Percentiles rank a stretch among this genome's conserved stretches.
These are phyloP conservation scores for Xiphydria camelus DNA, from an alignment of 2,888 invertebrate species.

Conservation along the genomic window DNA sequence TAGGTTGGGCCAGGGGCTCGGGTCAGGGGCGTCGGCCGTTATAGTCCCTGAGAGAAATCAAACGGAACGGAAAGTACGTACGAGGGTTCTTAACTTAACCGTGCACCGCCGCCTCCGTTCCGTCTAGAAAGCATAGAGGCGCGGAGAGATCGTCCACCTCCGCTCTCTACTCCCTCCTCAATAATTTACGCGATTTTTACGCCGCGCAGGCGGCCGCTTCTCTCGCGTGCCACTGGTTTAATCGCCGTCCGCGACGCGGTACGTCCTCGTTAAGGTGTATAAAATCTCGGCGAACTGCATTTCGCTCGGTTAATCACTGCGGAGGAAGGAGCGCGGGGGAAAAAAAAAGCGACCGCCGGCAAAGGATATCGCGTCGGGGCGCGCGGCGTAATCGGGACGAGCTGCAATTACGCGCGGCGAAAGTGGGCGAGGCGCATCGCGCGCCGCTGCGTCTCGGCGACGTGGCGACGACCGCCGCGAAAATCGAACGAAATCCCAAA, in stretches of 20 bases:
- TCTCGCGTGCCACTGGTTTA: no score
- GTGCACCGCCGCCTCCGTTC: not conserved
- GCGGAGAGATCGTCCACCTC: not conserved
- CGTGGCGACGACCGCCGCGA: not conserved
- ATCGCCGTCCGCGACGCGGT: no score
- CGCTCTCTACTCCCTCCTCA: not conserved
- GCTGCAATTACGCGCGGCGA: no score
- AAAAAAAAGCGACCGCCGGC: not conserved
- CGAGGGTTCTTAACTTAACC: slow-evolving; percentile 9
- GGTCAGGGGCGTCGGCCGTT: slow-evolving; percentile 7
- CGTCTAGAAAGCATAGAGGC: not conserved
- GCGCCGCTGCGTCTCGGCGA: not conserved
- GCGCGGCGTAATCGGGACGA: no score
- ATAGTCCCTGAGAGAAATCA: slow-evolving; percentile 20
- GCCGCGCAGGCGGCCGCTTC: no score
- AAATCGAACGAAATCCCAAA: slow-evolving; percentile 1
- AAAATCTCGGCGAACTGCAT: no score
- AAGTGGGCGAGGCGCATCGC: no score
- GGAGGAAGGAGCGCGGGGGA: not conserved
- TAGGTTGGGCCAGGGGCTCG: not conserved
- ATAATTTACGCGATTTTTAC: not conserved
- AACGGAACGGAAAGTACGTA: slow-evolving; percentile 14
- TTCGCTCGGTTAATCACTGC: no score
- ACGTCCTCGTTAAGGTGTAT: no score
- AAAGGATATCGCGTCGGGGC: no score